Evolutionary conservation across 2,888 invertebrate genomes (phyloP).

Genomic region (Dolichomitus sp.): DNA sequence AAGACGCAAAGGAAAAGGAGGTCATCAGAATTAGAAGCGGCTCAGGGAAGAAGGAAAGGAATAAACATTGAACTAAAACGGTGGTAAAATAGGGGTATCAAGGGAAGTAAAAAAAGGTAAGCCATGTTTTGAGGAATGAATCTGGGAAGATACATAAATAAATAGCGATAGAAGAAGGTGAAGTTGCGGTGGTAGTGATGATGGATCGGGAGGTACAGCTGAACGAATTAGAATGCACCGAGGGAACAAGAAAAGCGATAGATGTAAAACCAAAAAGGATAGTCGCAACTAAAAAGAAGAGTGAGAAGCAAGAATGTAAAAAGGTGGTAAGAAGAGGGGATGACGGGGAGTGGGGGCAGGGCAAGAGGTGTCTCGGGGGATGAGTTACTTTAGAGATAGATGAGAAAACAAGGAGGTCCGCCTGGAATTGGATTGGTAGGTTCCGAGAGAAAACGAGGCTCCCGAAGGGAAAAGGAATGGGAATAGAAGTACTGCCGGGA

Average conservation of each 20-base stretch:
- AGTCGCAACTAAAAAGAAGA: not conserved
- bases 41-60: too few relatives aligned
- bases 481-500: not conserved
- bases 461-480: slow-evolving; percentile 5
- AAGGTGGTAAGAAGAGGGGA: slow-evolving; percentile 10
- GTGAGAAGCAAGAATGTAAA: not conserved
- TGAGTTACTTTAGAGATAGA: slow-evolving; percentile 64
- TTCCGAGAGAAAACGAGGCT: slow-evolving; percentile 22
- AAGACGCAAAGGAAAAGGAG: slow-evolving; percentile 2
- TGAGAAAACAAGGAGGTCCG: slow-evolving; percentile 64
- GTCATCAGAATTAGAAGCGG: not conserved
- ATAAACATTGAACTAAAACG: too few relatives aligned
- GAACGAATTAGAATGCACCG: slow-evolving; percentile 1
- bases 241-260: slow-evolving; percentile 1
- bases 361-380: slow-evolving; percentile 33
- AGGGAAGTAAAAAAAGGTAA: too few relatives aligned
- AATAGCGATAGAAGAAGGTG: not conserved
- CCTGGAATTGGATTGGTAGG: slow-evolving; percentile 52
- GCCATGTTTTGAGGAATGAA: too few relatives aligned
- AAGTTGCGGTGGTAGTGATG: not conserved
- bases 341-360: slow-evolving; percentile 10
- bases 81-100: too few relatives aligned
- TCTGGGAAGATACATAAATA: not conserved
- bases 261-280: not conserved
- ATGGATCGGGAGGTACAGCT: not conserved